Conservation (phyloP, 37 sponge, comb jelly and placozoan species). For the Cliona cf. orientalis region DNA sequence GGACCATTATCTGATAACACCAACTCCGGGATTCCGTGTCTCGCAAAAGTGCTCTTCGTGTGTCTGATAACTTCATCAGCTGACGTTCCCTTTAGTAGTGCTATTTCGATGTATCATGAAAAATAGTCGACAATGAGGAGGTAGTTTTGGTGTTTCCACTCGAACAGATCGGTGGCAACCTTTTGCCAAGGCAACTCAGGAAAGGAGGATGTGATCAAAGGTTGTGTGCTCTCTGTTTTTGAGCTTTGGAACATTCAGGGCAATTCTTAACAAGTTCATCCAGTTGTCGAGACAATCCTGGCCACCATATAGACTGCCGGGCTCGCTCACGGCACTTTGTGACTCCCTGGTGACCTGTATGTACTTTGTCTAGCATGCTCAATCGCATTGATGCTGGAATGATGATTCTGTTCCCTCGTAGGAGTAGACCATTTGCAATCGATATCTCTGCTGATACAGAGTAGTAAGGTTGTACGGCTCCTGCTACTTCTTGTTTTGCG, state of each 20-base stretch:
- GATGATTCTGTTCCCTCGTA: constrained; percentile 27
- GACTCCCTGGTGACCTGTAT: constrained; percentile 32
- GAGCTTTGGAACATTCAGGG: constrained; percentile 13
- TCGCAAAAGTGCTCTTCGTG: constrained; percentile 49
- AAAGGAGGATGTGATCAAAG: constrained; percentile 17
- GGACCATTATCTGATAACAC: constrained; percentile 72
- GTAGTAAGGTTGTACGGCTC: constrained; percentile 8
- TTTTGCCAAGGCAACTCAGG: constrained; percentile 70
- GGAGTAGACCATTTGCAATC: constrained; percentile 4
- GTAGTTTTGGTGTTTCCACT: background rate
- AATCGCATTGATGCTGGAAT: constrained; percentile 4
- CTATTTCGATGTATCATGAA: constrained; percentile 63
- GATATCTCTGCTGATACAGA: constrained; percentile 14
- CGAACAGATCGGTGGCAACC: constrained; percentile 47
- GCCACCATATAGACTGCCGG: constrained; percentile 42
- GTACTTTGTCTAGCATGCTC: constrained; percentile 9
- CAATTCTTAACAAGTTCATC: constrained; percentile 29
- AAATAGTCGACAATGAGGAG: constrained; percentile 66
- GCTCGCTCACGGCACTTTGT: constrained; percentile 38
- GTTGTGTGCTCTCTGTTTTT: constrained; percentile 13
- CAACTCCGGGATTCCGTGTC: constrained; percentile 55
- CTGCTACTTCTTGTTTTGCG: background rate
- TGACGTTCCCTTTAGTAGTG: constrained; percentile 2
- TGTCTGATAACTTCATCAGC: constrained; percentile 28
- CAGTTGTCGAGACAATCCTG: constrained; percentile 31